phyloP scores from a whole-genome alignment of 2,113 vertebrate species.

The Perca fluviatilis region DNA sequence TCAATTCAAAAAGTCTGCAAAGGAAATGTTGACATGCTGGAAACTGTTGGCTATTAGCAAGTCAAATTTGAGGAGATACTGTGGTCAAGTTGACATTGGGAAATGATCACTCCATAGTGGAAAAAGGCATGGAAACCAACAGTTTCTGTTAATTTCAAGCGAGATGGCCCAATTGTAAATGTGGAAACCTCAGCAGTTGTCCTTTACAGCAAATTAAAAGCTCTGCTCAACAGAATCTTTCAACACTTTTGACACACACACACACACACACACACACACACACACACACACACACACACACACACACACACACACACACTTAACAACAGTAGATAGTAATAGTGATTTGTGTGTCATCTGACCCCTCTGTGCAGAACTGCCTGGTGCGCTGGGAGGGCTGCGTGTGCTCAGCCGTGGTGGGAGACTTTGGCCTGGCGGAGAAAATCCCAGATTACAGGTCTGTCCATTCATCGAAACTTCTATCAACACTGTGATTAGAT shows the following conservation, averaged over 20 bases:
- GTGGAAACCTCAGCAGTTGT: not conserved
- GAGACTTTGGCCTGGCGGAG: conserved; percentile 96
- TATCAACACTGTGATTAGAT: conserved; percentile 57
- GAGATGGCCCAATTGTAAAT: not conserved
- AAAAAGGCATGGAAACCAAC: not conserved
- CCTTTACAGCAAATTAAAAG: not conserved
- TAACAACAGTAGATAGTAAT: not conserved
- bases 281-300: too few relatives aligned
- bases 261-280: not conserved
- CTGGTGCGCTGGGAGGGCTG: conserved; percentile 90
- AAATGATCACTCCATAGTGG: not conserved
- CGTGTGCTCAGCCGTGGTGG: conserved; percentile 92
- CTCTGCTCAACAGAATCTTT: not conserved
- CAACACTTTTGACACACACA: not conserved
- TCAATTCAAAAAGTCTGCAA: not conserved
- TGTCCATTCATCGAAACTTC: conserved; percentile 22
- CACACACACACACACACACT: not conserved
- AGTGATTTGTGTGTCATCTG: conserved; percentile 49
- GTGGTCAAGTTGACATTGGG: not conserved
- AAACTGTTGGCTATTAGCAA: not conserved
- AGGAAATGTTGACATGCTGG: conserved; percentile 12
- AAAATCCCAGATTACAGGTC: conserved; percentile 96
- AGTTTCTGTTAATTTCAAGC: not conserved
- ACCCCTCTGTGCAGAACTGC: conserved; percentile 89
- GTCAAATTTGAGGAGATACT: not conserved